These are phyloP conservation scores for Dysdera silvatica DNA, from an alignment of 1,140 invertebrate species.

Conservation along the genomic window DNA sequence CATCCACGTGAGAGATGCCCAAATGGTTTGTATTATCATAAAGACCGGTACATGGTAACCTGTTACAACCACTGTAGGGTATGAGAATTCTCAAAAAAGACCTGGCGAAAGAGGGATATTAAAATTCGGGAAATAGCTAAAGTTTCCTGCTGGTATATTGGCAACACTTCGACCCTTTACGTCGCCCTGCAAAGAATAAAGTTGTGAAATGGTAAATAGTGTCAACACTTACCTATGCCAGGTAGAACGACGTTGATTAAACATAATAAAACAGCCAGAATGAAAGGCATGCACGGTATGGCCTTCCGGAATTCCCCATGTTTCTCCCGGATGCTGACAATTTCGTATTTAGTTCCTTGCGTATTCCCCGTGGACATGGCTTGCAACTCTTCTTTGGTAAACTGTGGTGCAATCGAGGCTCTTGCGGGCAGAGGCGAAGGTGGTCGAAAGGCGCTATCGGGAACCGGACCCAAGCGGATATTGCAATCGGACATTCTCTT, in stretches of 20 bases:
- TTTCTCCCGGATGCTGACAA: slow-evolving; percentile 45
- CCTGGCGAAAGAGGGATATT: too few species aligned
- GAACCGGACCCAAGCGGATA: slow-evolving; percentile 15
- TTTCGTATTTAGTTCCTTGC: slow-evolving; percentile 33
- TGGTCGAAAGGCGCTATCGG: slow-evolving; percentile 10
- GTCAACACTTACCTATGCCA: slow-evolving; percentile 43
- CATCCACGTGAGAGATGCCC: too few species aligned
- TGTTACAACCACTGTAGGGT: too few species aligned
- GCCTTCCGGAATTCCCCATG: slow-evolving; percentile 47
- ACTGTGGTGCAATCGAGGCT: slow-evolving; percentile 1
- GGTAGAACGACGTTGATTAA: slow-evolving; percentile 46
- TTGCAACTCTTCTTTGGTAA: too few species aligned
- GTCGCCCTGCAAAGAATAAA: too few species aligned
- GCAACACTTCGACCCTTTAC: too few species aligned
- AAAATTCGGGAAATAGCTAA: too few species aligned
- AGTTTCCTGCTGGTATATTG: too few species aligned
- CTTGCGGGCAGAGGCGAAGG: slow-evolving; percentile 8
- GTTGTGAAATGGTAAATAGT: too few species aligned
- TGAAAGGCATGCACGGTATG: slow-evolving; percentile 47
- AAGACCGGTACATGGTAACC: too few species aligned
- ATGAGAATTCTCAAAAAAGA: too few species aligned
- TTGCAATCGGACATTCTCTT: slow-evolving; percentile 1
- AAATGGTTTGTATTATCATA: too few species aligned
- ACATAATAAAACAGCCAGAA: slow-evolving; percentile 44
- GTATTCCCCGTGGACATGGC: neutral